Conservation (phyloP, 2,797 vertebrate genomes). For the Loris lydekkerianus region DNA sequence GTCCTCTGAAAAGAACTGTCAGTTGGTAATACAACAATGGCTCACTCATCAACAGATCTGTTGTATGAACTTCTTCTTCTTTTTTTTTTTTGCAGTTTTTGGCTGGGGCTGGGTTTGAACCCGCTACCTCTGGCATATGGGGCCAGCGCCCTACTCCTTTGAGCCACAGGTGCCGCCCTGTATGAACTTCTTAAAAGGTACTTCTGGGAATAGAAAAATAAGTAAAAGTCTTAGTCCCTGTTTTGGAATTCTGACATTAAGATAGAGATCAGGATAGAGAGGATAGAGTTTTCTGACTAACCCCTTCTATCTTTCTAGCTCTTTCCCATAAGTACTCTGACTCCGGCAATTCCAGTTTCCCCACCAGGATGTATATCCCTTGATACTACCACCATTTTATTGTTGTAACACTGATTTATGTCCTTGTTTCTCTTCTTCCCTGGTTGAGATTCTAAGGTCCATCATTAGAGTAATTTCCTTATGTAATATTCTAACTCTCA, state of each 20-base stretch:
- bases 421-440: constrained; percentile 25
- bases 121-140: too few relatives aligned
- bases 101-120: too few relatives aligned
- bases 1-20: neutral
- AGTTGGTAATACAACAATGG: neutral
- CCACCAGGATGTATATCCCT: neutral
- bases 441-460: neutral
- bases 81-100: too few relatives aligned
- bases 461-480: neutral
- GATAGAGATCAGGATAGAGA: neutral
- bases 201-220: constrained; percentile 46
- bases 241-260: neutral
- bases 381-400: neutral
- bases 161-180: neutral
- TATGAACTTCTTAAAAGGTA: neutral
- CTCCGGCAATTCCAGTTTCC: neutral
- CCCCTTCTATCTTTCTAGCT: neutral
- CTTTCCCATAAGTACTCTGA: neutral
- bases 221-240: neutral
- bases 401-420: neutral
- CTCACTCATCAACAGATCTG: neutral
- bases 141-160: too few relatives aligned
- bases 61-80: neutral
- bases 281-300: neutral
- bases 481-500: neutral